phyloP scores from a whole-genome alignment of 2,888 invertebrate species.

The Latrodectus elegans region DNA sequence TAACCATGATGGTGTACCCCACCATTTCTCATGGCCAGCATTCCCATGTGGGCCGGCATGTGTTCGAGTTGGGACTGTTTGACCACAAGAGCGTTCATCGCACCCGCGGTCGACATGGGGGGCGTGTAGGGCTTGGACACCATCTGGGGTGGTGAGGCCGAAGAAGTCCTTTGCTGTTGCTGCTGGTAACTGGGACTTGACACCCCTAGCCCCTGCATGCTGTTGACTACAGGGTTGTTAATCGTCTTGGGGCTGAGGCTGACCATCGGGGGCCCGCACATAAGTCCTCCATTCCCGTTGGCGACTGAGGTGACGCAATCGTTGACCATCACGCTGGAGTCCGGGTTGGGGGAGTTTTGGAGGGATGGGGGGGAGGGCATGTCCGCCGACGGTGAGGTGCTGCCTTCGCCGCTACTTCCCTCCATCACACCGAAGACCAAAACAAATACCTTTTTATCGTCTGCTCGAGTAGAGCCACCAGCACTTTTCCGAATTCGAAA shows the following conservation, averaged over 20 bases:
- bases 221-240: conserved; percentile 28
- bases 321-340: conserved; percentile 59
- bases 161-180: conserved; percentile 43
- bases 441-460: not conserved
- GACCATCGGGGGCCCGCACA: conserved; percentile 44
- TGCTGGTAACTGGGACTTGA: conserved; percentile 12
- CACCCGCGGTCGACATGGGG: conserved; percentile 54
- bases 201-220: conserved; percentile 10
- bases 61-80: conserved; percentile 32
- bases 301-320: conserved; percentile 30
- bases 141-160: conserved; percentile 54
- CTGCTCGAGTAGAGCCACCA: conserved; percentile 3
- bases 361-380: conserved; percentile 40
- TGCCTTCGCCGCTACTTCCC: conserved; percentile 68
- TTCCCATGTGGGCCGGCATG: conserved; percentile 61
- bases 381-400: conserved; percentile 56
- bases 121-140: conserved; percentile 65
- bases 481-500: not conserved
- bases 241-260: conserved; percentile 37
- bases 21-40: conserved; percentile 59
- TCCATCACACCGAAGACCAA: conserved; percentile 38
- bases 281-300: conserved; percentile 1
- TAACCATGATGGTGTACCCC: conserved; percentile 34
- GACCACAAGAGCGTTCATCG: conserved; percentile 19
- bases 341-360: conserved; percentile 62